These are phyloP conservation scores for Malacoctenus gilli DNA, from an alignment of 2,797 vertebrate species.

Conservation along the genomic window DNA sequence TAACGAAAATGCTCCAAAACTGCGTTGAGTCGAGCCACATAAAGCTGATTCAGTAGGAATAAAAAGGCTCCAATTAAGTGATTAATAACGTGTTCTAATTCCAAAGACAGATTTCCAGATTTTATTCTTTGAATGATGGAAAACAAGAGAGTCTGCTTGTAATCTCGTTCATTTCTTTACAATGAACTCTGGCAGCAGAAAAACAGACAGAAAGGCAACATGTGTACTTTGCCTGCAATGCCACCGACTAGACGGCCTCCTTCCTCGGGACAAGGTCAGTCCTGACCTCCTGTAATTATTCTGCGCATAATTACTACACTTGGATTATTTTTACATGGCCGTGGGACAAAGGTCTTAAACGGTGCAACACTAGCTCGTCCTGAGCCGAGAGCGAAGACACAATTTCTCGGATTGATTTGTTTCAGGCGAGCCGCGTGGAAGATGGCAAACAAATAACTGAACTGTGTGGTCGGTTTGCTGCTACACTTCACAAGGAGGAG, in stretches of 20 bases:
- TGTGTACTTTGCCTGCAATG: slow-evolving; percentile 19
- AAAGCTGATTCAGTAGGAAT: too few relatives aligned
- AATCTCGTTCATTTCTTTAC: not conserved
- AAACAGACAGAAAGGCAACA: slow-evolving; percentile 4
- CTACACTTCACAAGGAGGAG: not conserved
- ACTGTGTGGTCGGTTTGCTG: not conserved
- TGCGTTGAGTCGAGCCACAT: too few relatives aligned
- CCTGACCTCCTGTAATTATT: slow-evolving; percentile 49
- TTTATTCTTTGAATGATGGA: too few relatives aligned
- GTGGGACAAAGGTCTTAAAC: slow-evolving; percentile 17
- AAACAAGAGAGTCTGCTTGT: not conserved
- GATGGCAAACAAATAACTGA: not conserved
- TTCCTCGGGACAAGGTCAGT: slow-evolving; percentile 30
- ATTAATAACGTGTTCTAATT: too few relatives aligned
- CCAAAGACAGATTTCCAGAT: too few relatives aligned
- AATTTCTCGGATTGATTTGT: slow-evolving; percentile 21
- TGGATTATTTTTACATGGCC: slow-evolving; percentile 37
- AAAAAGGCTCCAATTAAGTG: too few relatives aligned
- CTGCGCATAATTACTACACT: slow-evolving; percentile 31
- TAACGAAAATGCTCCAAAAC: too few relatives aligned
- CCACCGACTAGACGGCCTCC: slow-evolving; percentile 10
- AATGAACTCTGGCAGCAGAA: not conserved
- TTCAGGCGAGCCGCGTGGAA: not conserved
- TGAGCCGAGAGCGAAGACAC: not conserved
- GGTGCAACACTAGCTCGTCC: not conserved